These are phyloP conservation scores for Gonioctena quinquepunctata DNA, from an alignment of 1,140 invertebrate species.

Conservation along the genomic window DNA sequence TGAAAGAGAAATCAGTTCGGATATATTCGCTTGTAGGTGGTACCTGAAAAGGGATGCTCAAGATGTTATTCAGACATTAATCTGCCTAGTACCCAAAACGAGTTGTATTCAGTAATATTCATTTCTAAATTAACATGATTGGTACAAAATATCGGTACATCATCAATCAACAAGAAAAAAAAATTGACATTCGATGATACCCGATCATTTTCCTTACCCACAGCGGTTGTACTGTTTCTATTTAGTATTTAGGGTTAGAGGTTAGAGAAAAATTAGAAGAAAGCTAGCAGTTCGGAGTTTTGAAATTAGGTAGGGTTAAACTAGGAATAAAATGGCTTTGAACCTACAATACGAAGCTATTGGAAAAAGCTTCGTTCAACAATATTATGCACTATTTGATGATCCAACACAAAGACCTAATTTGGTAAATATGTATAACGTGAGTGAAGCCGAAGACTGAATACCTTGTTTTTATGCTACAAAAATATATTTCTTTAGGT, in stretches of 20 bases:
- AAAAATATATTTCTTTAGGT: conserved; percentile 63
- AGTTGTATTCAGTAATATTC: too few species aligned
- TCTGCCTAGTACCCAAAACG: too few species aligned
- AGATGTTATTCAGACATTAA: too few species aligned
- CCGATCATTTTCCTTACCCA: too few species aligned
- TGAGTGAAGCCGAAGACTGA: conserved; percentile 62
- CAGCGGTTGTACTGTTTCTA: not conserved
- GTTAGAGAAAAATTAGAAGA: not conserved
- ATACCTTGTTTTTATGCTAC: conserved; percentile 7
- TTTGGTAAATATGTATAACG: conserved; percentile 89
- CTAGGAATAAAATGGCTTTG: conserved; percentile 67
- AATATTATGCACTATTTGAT: conserved; percentile 91
- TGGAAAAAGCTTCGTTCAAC: conserved; percentile 89
- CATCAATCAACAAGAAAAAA: too few species aligned
- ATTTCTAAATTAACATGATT: too few species aligned
- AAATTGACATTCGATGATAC: too few species aligned
- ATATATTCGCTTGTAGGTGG: too few species aligned
- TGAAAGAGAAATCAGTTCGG: too few species aligned
- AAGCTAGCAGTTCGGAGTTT: not conserved
- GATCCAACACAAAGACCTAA: conserved; percentile 79
- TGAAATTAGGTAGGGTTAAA: conserved; percentile 1
- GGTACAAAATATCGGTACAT: too few species aligned
- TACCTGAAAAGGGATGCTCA: too few species aligned
- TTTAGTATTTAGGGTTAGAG: not conserved
- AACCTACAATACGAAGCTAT: conserved; percentile 90